These are phyloP conservation scores for Turdus rufiventris DNA, from an alignment of 2,113 vertebrate species.

Conservation along the genomic window DNA sequence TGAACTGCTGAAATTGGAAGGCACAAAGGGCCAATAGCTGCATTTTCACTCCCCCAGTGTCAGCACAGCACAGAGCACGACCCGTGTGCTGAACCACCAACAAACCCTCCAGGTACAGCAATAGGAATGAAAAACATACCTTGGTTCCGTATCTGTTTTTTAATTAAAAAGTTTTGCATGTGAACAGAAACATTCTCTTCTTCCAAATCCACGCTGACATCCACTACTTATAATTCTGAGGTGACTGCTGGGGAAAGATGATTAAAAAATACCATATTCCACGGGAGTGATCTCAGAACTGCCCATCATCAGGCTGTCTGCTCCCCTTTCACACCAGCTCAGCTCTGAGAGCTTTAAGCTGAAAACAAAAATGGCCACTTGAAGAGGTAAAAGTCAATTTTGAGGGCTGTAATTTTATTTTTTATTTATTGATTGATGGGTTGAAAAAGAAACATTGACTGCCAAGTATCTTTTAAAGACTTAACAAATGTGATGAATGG, in stretches of 20 bases:
- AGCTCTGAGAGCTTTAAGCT: neutral
- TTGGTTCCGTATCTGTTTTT: neutral
- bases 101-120: neutral
- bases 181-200: neutral
- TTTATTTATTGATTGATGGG: neutral
- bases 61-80: neutral
- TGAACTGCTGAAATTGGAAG: neutral
- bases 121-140: neutral
- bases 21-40: neutral
- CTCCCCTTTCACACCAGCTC: neutral
- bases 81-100: neutral
- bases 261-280: neutral
- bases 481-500: neutral
- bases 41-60: neutral
- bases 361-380: neutral
- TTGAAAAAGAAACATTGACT: neutral
- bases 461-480: constrained; percentile 6
- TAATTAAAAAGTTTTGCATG: neutral
- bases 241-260: neutral
- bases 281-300: neutral
- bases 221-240: neutral
- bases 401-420: neutral
- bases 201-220: neutral
- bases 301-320: neutral
- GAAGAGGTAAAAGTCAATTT: neutral